Percentiles rank a stretch among this genome's conserved stretches.
These are phyloP conservation scores for Podotricha telesiphe DNA, from an alignment of 2,888 invertebrate species.

Conservation along the genomic window DNA sequence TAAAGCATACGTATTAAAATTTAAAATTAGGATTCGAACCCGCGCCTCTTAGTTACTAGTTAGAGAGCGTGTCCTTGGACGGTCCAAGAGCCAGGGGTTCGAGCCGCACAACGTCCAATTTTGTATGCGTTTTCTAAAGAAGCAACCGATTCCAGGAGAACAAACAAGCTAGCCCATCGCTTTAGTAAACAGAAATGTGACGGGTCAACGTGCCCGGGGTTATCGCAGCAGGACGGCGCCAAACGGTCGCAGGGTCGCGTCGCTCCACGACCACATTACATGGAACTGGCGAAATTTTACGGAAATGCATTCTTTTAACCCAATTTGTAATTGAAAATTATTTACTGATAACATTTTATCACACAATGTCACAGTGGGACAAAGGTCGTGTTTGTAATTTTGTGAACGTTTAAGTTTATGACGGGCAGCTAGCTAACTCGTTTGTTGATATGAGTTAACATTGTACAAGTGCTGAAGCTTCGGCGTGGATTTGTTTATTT, in stretches of 20 bases:
- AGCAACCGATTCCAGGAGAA: slow-evolving; percentile 21
- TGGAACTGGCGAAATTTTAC: slow-evolving; percentile 31
- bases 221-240: slow-evolving; percentile 77
- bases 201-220: slow-evolving; percentile 79
- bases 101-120: no score
- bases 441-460: neutral
- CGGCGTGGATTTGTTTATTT: neutral
- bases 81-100: no score
- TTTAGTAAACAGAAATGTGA: slow-evolving; percentile 76
- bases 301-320: slow-evolving; percentile 12
- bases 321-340: slow-evolving; percentile 10
- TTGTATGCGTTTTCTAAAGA: no score
- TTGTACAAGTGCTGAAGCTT: neutral
- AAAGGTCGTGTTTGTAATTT: neutral
- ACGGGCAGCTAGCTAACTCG: neutral
- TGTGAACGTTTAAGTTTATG: slow-evolving; percentile 10
- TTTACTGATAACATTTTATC: neutral
- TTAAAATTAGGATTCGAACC: no score
- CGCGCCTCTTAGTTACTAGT: no score
- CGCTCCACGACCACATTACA: slow-evolving; percentile 34
- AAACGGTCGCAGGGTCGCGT: slow-evolving; percentile 68
- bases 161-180: slow-evolving; percentile 56
- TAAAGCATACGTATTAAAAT: no score
- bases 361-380: neutral
- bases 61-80: no score